Percentiles rank a stretch among this genome's conserved stretches.
Evolutionary conservation across 2,797 vertebrate species (phyloP).

Genomic region (Anableps anableps): DNA sequence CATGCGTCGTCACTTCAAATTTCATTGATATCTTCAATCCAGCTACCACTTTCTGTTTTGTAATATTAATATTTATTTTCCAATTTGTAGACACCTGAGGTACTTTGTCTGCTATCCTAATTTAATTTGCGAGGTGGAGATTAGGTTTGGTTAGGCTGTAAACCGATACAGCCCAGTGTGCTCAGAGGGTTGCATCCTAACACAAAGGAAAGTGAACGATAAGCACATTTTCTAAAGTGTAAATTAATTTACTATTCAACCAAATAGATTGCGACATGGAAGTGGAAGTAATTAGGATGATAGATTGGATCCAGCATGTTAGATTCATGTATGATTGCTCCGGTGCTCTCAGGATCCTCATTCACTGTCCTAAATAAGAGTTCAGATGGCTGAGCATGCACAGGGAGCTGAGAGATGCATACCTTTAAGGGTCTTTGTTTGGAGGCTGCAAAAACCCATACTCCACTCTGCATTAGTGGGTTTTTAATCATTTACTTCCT

Average conservation of each 20-base stretch:
- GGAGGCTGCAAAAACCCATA: constrained; percentile 8
- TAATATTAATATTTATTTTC: constrained; percentile 64
- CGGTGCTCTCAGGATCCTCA: constrained; percentile 55
- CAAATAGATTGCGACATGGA: constrained; percentile 72
- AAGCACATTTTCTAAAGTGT: constrained; percentile 74
- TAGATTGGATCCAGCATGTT: constrained; percentile 73
- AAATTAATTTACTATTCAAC: constrained; percentile 79
- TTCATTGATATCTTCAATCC: constrained; percentile 65
- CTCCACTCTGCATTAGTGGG: not conserved
- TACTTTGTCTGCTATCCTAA: constrained; percentile 57
- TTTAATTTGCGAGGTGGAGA: constrained; percentile 55
- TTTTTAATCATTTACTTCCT: not conserved
- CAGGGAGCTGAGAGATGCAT: constrained; percentile 32
- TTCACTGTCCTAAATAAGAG: constrained; percentile 46
- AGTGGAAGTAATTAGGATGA: constrained; percentile 84
- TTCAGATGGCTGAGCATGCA: constrained; percentile 59
- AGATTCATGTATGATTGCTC: constrained; percentile 70
- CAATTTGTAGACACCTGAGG: constrained; percentile 41
- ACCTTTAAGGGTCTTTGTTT: constrained; percentile 36
- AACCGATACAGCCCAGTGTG: constrained; percentile 37
- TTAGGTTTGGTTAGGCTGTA: constrained; percentile 49
- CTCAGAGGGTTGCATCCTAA: constrained; percentile 40
- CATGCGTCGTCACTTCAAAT: constrained; percentile 12
- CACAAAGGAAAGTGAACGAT: constrained; percentile 72
- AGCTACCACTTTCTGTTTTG: constrained; percentile 41